phyloP scores from a whole-genome alignment of 1,140 invertebrate genomes.

The Oryctes rhinoceros region DNA sequence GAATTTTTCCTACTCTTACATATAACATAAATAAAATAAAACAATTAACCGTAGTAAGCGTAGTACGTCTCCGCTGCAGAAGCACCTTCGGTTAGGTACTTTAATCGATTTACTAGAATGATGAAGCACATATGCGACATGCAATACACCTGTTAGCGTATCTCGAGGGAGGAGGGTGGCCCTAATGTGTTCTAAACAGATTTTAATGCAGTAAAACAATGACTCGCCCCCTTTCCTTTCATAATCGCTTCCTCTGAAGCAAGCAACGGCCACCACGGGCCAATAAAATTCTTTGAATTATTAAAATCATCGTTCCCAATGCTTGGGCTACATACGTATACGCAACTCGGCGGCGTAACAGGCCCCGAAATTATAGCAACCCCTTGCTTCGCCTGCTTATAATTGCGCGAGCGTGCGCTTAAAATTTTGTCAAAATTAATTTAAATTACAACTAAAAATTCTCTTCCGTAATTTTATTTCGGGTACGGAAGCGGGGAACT shows the following conservation, averaged over 20 bases:
- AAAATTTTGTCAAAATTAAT: conserved; percentile 32
- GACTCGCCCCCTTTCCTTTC: conserved; percentile 35
- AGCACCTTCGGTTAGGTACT: neutral
- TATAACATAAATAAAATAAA: too few species aligned
- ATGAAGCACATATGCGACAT: conserved; percentile 48
- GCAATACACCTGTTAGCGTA: conserved; percentile 59
- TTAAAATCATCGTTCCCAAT: conserved; percentile 33
- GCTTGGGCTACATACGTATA: conserved; percentile 16
- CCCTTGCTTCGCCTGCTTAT: conserved; percentile 7
- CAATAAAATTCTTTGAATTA: conserved; percentile 41
- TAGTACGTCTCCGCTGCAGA: neutral
- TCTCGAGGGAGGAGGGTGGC: conserved; percentile 53
- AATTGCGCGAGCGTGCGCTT: conserved; percentile 15
- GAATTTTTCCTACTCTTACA: too few species aligned
- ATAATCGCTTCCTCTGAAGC: conserved; percentile 40
- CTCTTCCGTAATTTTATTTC: conserved; percentile 33
- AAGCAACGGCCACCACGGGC: conserved; percentile 40
- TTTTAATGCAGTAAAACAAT: conserved; percentile 59
- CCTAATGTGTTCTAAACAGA: conserved; percentile 58
- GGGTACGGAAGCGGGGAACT: neutral
- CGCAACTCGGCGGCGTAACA: neutral
- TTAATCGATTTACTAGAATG: conserved; percentile 40
- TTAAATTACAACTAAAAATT: conserved; percentile 38
- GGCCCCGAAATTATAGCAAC: conserved; percentile 19
- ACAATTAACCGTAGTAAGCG: too few species aligned